Percentiles rank a stretch among this genome's conserved stretches.
These are phyloP conservation scores for Crotophaga sulcirostris DNA, from an alignment of 2,113 vertebrate species.

Conservation along the genomic window DNA sequence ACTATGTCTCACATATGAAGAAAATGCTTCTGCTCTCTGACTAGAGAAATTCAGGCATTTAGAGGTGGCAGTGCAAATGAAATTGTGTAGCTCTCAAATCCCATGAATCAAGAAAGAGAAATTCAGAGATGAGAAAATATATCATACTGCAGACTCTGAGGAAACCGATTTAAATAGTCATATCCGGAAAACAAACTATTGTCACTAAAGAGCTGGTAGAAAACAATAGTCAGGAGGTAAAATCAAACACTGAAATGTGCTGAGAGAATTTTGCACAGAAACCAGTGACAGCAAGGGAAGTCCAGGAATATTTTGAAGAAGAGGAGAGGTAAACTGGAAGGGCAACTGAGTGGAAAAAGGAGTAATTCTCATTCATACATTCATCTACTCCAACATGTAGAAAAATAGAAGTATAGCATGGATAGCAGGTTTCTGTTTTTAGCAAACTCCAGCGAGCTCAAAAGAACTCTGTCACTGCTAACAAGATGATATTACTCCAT, in stretches of 20 bases:
- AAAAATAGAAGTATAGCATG: neutral
- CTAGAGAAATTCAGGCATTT: neutral
- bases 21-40: neutral
- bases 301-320: neutral
- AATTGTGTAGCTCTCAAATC: neutral
- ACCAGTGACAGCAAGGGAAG: neutral
- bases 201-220: neutral
- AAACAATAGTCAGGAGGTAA: neutral
- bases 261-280: neutral
- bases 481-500: neutral
- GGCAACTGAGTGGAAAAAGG: fast-evolving
- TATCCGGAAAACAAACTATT: neutral
- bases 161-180: neutral
- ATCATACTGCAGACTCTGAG: neutral
- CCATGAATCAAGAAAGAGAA: neutral
- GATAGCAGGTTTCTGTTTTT: neutral
- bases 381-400: neutral
- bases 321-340: neutral
- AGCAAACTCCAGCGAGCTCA: neutral
- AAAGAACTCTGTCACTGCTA: neutral
- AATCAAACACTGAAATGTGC: neutral
- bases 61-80: neutral
- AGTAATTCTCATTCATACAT: neutral
- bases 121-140: neutral
- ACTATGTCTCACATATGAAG: neutral